Percentiles rank a stretch among this genome's conserved stretches.
Conservation (phyloP, 2,888 invertebrate genomes). For the Tetragonisca angustula region DNA sequence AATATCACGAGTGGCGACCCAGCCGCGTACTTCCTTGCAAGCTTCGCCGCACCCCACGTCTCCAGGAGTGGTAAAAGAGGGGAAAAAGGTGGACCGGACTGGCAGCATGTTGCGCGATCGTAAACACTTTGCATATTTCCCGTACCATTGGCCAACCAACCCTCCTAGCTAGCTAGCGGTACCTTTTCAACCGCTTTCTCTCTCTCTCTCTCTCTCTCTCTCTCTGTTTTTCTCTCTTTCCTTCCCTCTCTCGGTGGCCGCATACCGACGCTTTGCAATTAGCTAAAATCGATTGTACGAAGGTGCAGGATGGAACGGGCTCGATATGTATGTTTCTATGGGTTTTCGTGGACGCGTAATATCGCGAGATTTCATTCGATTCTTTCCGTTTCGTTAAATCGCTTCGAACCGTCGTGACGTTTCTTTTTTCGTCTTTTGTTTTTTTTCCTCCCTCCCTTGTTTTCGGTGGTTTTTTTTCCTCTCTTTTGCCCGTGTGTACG, state of each 20-base stretch:
- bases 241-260: conserved; percentile 47
- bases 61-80: conserved; percentile 39
- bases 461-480: not conserved
- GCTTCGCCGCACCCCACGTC: conserved; percentile 41
- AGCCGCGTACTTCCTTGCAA: conserved; percentile 58
- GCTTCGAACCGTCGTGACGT: conserved; percentile 24
- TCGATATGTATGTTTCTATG: conserved; percentile 44
- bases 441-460: not conserved
- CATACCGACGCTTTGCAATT: conserved; percentile 79
- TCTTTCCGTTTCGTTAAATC: conserved; percentile 55
- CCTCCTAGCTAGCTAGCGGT: conserved; percentile 53
- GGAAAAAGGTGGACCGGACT: conserved; percentile 66
- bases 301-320: conserved; percentile 75
- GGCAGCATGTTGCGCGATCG: conserved; percentile 82
- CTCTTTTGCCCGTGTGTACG: not conserved
- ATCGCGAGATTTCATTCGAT: conserved; percentile 53
- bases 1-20: conserved; percentile 67
- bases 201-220: conserved; percentile 18
- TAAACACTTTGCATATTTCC: conserved; percentile 82
- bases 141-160: conserved; percentile 69
- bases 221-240: conserved; percentile 18
- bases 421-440: not conserved
- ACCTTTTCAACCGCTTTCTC: conserved; percentile 64
- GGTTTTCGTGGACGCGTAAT: conserved; percentile 44
- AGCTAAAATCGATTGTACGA: conserved; percentile 81